These are phyloP conservation scores for Bufo bufo DNA, from an alignment of 2,113 vertebrate genomes.

Conservation along the genomic window DNA sequence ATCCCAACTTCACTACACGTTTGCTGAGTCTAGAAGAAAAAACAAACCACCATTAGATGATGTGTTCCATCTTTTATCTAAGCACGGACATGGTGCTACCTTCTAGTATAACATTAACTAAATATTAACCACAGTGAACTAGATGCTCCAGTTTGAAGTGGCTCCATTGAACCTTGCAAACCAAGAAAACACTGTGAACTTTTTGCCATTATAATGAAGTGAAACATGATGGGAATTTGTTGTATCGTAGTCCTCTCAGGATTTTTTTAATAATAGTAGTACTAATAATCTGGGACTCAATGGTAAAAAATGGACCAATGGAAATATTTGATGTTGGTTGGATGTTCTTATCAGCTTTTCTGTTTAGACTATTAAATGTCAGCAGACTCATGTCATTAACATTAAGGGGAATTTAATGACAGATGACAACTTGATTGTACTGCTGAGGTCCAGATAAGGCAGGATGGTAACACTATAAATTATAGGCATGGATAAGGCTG, in stretches of 20 bases:
- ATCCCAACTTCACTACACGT: neutral
- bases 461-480: no score
- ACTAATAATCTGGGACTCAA: no score
- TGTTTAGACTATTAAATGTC: no score
- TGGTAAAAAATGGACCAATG: no score
- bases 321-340: no score
- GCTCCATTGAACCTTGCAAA: neutral
- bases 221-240: neutral
- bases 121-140: conserved; percentile 27
- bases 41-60: neutral
- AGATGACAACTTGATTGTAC: no score
- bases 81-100: neutral
- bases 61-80: neutral
- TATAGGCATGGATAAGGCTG: no score
- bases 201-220: neutral
- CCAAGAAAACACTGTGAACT: neutral
- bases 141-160: neutral
- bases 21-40: neutral
- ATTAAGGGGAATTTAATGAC: no score
- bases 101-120: neutral
- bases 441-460: no score
- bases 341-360: no score
- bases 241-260: neutral
- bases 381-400: no score
- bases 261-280: neutral